Conservation (phyloP, 2,113 vertebrate species). For the Neogobius melanostomus region DNA sequence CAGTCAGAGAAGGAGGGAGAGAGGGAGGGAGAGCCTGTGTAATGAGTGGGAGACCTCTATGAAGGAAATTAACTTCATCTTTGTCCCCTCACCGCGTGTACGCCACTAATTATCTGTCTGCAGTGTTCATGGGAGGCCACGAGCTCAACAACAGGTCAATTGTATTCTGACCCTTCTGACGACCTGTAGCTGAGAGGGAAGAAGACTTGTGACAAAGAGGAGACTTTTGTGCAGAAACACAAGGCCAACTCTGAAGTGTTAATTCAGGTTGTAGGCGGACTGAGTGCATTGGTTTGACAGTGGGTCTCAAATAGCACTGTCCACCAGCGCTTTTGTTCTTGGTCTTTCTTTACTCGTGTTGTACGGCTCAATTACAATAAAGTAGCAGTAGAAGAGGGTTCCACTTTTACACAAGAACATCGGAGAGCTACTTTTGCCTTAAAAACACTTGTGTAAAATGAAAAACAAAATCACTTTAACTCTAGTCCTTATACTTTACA, state of each 20-base stretch:
- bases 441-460: too few relatives aligned
- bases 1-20: conserved; percentile 37
- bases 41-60: conserved; percentile 71
- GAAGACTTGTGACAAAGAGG: conserved; percentile 32
- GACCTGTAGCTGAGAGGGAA: conserved; percentile 37
- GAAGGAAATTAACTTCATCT: conserved; percentile 74
- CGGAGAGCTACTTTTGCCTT: too few relatives aligned
- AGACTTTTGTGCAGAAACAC: conserved; percentile 55
- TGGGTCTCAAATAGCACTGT: not conserved
- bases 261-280: conserved; percentile 66
- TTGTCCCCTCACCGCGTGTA: conserved; percentile 68
- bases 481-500: too few relatives aligned
- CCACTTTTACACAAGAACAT: too few relatives aligned
- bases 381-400: too few relatives aligned
- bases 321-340: too few relatives aligned
- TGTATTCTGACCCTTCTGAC: conserved; percentile 37
- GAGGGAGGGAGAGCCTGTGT: conserved; percentile 22
- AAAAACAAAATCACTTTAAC: too few relatives aligned
- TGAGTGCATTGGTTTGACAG: conserved; percentile 64
- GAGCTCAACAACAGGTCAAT: conserved; percentile 47
- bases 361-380: too few relatives aligned
- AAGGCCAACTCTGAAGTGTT: conserved; percentile 61
- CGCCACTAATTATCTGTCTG: conserved; percentile 69
- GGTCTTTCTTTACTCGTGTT: too few relatives aligned
- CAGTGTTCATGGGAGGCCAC: conserved; percentile 52